Conservation (phyloP, 2,797 vertebrate species). For the Chiroxiphia lanceolata region DNA sequence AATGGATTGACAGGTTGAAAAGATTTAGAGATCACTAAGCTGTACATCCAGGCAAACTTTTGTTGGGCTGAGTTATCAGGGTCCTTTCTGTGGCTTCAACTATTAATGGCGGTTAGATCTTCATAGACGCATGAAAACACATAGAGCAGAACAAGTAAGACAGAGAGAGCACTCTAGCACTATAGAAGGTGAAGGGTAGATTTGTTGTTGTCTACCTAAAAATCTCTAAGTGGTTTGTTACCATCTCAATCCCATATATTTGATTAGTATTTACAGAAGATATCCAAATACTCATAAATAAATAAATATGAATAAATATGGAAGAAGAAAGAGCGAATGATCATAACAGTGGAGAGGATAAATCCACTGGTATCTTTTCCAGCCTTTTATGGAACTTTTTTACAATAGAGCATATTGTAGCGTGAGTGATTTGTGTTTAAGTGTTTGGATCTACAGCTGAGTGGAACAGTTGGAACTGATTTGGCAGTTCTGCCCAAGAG, state of each 20-base stretch:
- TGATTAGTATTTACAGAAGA: neutral
- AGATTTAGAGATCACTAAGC: neutral
- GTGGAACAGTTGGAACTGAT: conserved; percentile 21
- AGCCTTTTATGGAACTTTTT: conserved; percentile 53
- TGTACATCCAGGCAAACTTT: neutral
- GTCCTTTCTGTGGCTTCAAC: neutral
- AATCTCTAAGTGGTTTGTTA: neutral
- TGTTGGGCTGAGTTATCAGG: neutral
- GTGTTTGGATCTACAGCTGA: conserved; percentile 18
- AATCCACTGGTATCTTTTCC: neutral
- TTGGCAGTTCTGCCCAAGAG: conserved; percentile 33
- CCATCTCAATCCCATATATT: neutral
- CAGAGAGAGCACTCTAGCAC: neutral
- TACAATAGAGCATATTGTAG: neutral
- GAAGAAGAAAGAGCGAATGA: neutral
- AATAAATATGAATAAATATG: neutral
- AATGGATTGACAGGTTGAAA: neutral
- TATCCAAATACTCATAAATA: neutral
- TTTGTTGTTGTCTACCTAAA: neutral
- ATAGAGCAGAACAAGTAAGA: neutral
- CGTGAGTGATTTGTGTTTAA: conserved; percentile 40
- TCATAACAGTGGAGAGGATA: neutral
- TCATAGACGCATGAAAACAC: neutral
- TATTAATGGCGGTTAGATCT: neutral
- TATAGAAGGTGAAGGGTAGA: neutral